Base-by-base conservation (phyloP, 2,113 vertebrate genomes). In the Otolemur garnettii region DNA sequence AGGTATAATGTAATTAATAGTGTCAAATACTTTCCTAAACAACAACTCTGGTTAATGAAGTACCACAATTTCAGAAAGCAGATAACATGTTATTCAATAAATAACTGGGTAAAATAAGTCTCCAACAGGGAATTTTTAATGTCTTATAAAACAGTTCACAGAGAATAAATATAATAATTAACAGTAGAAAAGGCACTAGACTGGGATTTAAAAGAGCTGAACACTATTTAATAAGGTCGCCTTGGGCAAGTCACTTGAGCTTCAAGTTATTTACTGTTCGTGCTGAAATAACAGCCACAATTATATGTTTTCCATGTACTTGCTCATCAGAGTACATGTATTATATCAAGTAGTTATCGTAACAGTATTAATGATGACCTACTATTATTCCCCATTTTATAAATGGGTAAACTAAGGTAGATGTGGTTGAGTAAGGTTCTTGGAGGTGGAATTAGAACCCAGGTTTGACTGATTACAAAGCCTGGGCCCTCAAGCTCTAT, bases 31-130 rank as follows among this genome's bases (percentile, higher is more conserved):
- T 91, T 91, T 74, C 24, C 45, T 72, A 78, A 62, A n/a, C 69
- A 92, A 85, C 33, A 91, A 87, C 14, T 91, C 78, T 93, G 55
- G 3, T 83, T 91, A 83, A 89, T 82, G 82, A 95, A 80, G 59
- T 55, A 93, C 22, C 28, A 85, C 22, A 95, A 45, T 89, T 86
- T 89, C 69, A 95, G 53, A 86, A 0, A 72, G 38, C 22, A 95
- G 30, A 12, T 57, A 91, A 77, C 11, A 57, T 8, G 62, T 42
- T 85, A 75, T n/a, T 90, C 71, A 94, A 93, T 42, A 92, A 87
- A 57, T 84, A 87, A 90, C 33, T 83, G 35, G 30, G 53, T 85
- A 88, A 96, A 94, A 93, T 88, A 91, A 88, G 91, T 85, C 62
- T 62, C 64, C 64, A 96, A 74, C 2, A 91, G 64, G 21, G 7